A percentile compares a stretch with the other conserved stretches of the same genome.
These are phyloP conservation scores for Acholoe squamosa DNA, from an alignment of 2,888 invertebrate species.

Conservation along the genomic window DNA sequence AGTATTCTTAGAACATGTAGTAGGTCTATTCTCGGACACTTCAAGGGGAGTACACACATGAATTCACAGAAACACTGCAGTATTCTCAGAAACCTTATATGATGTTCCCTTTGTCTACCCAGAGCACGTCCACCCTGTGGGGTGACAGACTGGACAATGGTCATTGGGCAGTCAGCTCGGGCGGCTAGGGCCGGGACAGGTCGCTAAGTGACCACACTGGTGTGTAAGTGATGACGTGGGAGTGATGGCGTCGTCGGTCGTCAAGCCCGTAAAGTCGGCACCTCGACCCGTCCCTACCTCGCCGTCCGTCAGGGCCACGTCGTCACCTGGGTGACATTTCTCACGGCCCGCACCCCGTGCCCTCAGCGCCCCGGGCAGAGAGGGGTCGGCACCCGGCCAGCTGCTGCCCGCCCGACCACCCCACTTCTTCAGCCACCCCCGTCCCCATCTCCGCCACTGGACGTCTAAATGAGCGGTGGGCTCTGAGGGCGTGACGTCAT, in stretches of 20 bases:
- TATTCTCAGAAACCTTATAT: too few relatives aligned
- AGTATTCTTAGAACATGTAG: too few relatives aligned
- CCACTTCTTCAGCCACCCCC: constrained; percentile 7
- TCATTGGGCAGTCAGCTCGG: neutral
- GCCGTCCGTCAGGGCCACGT: neutral
- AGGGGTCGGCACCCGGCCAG: constrained; percentile 9
- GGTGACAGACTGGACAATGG: constrained; percentile 16
- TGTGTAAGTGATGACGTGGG: constrained; percentile 39
- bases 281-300: constrained; percentile 36
- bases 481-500: constrained; percentile 44
- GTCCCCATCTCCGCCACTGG: neutral
- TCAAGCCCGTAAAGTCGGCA: neutral
- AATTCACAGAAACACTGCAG: too few relatives aligned
- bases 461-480: neutral
- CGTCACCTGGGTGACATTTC: constrained; percentile 52
- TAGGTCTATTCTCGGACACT: too few relatives aligned
- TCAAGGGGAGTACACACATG: too few relatives aligned
- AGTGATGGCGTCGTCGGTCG: neutral
- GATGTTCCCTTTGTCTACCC: too few relatives aligned
- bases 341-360: constrained; percentile 11
- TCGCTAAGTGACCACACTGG: constrained; percentile 39
- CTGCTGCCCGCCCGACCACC: constrained; percentile 15
- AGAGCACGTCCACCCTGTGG: too few relatives aligned
- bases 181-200: neutral
- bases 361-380: neutral